phyloP scores from a whole-genome alignment of 2,797 vertebrate genomes.

The Poliocrania exsul region DNA sequence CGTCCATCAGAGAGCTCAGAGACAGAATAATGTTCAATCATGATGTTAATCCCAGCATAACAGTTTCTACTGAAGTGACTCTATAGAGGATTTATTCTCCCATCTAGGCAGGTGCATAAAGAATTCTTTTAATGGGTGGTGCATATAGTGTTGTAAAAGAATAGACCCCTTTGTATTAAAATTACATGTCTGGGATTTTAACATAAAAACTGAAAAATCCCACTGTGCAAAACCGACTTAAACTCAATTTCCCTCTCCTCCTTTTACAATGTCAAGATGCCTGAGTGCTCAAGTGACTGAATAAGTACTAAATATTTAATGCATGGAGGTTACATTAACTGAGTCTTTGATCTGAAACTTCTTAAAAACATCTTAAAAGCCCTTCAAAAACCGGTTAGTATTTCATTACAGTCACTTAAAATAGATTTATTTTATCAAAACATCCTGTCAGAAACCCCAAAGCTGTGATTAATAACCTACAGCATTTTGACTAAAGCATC shows the following conservation, averaged over 20 bases:
- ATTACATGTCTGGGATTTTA: slow-evolving; percentile 66
- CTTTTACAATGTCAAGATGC: slow-evolving; percentile 73
- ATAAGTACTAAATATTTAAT: slow-evolving; percentile 81
- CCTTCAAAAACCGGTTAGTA: slow-evolving; percentile 78
- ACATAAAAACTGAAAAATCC: slow-evolving; percentile 62
- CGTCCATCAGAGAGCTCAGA: not conserved
- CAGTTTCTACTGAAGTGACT: slow-evolving; percentile 23
- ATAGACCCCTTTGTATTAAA: slow-evolving; percentile 60
- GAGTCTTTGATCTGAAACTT: slow-evolving; percentile 80
- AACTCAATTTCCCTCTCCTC: slow-evolving; percentile 59
- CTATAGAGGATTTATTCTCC: slow-evolving; percentile 41
- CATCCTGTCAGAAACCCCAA: slow-evolving; percentile 76
- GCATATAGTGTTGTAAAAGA: slow-evolving; percentile 10
- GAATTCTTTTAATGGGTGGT: slow-evolving; percentile 47
- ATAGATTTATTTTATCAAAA: slow-evolving; percentile 82
- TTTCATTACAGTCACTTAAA: slow-evolving; percentile 83
- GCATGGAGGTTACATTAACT: slow-evolving; percentile 73
- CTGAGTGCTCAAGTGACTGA: slow-evolving; percentile 72
- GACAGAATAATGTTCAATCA: slow-evolving; percentile 32
- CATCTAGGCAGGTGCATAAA: slow-evolving; percentile 37
- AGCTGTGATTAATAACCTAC: slow-evolving; percentile 70
- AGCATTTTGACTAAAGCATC: slow-evolving; percentile 69
- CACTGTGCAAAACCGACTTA: slow-evolving; percentile 65
- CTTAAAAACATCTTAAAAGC: slow-evolving; percentile 79
- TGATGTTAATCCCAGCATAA: slow-evolving; percentile 48